Percentiles rank a stretch among this genome's conserved stretches.
phyloP scores from a whole-genome alignment of 2,888 invertebrate genomes.

The Sarcophaga caerulescens region DNA sequence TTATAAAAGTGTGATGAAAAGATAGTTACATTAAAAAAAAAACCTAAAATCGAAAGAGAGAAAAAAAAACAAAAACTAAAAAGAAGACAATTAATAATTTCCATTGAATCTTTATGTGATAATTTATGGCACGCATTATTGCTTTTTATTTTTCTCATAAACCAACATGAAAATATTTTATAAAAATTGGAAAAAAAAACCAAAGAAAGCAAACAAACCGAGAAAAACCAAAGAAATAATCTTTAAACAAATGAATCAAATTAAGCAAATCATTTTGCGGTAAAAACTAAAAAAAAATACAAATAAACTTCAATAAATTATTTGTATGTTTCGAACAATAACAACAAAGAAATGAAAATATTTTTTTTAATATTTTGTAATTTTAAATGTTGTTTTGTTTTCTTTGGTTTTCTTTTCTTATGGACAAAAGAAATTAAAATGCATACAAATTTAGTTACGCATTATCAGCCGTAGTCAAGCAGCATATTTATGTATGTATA shows the following conservation, averaged over 20 bases:
- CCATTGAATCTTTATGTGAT: constrained; percentile 49
- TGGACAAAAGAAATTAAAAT: constrained; percentile 20
- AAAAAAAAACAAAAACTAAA: neutral
- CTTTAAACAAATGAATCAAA: constrained; percentile 49
- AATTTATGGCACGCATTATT: constrained; percentile 28
- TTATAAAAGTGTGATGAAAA: no score
- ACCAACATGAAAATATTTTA: constrained; percentile 2
- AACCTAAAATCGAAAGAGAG: no score
- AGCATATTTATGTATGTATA: neutral
- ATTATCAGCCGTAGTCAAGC: constrained; percentile 35
- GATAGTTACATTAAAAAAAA: no score
- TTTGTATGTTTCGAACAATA: neutral
- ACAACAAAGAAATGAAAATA: neutral
- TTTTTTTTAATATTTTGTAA: constrained; percentile 42
- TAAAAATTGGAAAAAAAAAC: neutral
- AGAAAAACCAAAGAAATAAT: constrained; percentile 4
- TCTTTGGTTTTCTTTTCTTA: neutral
- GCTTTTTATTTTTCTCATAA: neutral
- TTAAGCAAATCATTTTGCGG: constrained; percentile 41
- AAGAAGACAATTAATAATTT: constrained; percentile 41
- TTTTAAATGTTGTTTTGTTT: neutral
- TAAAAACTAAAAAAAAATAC: constrained; percentile 3
- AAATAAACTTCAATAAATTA: constrained; percentile 12
- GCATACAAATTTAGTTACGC: constrained; percentile 56
- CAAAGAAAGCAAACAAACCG: no score